phyloP scores from a whole-genome alignment of 2,113 vertebrate species.

The Rhynchomys soricoides region DNA sequence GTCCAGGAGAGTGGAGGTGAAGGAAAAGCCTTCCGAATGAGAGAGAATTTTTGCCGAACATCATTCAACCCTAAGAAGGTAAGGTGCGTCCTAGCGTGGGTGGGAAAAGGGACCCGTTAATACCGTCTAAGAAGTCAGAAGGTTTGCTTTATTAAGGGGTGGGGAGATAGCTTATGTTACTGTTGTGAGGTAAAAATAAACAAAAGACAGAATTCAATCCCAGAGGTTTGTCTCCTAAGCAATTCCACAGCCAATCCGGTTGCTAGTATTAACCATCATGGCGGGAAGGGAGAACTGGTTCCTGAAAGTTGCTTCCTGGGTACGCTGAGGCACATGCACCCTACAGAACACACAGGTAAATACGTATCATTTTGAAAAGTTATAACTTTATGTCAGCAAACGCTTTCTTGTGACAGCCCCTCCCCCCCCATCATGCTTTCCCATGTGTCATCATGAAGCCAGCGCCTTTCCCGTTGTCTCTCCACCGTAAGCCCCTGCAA shows the following conservation, averaged over 20 bases:
- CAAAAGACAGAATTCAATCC: neutral
- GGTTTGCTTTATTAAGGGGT: constrained; percentile 17
- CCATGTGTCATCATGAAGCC: neutral
- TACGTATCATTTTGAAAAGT: neutral
- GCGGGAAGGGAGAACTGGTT: neutral
- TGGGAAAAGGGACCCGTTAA: neutral
- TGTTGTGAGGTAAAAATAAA: neutral
- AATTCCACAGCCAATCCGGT: neutral
- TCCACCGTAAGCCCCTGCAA: neutral
- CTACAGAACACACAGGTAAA: neutral
- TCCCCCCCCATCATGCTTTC: neutral
- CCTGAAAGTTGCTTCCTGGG: neutral
- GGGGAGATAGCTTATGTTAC: neutral
- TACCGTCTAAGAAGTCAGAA: neutral
- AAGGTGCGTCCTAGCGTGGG: neutral
- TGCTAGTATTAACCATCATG: neutral
- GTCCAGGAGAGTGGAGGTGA: neutral
- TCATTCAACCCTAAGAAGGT: neutral
- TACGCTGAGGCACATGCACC: neutral
- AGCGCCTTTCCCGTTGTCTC: neutral
- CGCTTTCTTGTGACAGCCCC: neutral
- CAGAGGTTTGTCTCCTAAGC: neutral
- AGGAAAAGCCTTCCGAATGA: neutral
- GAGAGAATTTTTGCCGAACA: neutral
- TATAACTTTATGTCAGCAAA: neutral